These are phyloP conservation scores for Heliconius nattereri DNA, from an alignment of 1,140 invertebrate genomes.

Conservation along the genomic window DNA sequence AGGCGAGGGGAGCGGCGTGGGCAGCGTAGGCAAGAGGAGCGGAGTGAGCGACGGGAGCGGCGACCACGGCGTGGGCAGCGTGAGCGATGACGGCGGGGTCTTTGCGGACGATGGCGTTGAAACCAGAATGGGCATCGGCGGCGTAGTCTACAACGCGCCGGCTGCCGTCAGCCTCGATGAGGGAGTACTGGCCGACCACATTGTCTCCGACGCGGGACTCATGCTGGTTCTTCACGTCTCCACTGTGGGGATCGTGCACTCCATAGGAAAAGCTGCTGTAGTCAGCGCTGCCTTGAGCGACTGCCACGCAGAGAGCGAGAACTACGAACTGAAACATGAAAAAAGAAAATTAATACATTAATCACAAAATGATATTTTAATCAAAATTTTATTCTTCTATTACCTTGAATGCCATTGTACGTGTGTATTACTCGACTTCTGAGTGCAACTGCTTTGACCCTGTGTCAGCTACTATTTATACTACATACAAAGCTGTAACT, in stretches of 20 bases:
- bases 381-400: constrained; percentile 19
- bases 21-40: constrained; percentile 38
- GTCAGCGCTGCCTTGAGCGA: constrained; percentile 45
- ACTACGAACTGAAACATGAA: constrained; percentile 37
- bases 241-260: constrained; percentile 77
- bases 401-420: constrained; percentile 66
- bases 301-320: constrained; percentile 40
- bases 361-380: not conserved
- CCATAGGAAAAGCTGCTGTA: constrained; percentile 70
- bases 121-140: constrained; percentile 73
- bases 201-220: constrained; percentile 80
- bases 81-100: constrained; percentile 53
- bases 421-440: constrained; percentile 50
- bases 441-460: constrained; percentile 43
- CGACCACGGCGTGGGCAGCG: constrained; percentile 41
- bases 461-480: constrained; percentile 43
- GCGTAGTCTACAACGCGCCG: constrained; percentile 78
- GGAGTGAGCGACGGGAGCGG: constrained; percentile 39
- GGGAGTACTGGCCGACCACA: constrained; percentile 80
- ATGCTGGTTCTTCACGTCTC: constrained; percentile 78
- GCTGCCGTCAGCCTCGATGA: constrained; percentile 76
- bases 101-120: constrained; percentile 79
- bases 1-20: constrained; percentile 37
- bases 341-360: not conserved
- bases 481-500: constrained; percentile 25